Evolutionary conservation across 1,140 invertebrate species (phyloP).

Genomic region (Anthonomus grandis): DNA sequence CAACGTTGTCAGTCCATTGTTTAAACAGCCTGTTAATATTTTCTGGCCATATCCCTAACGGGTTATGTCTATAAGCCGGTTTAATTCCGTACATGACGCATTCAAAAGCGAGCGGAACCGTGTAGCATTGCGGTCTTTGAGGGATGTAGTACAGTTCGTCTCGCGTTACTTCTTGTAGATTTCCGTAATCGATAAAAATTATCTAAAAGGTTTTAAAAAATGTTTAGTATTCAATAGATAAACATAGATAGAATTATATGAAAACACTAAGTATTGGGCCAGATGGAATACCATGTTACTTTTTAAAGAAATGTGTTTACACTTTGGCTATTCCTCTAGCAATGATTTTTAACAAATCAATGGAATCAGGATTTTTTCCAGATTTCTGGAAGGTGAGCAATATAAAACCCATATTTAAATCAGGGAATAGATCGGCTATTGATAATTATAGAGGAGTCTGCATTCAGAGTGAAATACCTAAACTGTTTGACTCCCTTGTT

Average conservation of each 20-base stretch:
- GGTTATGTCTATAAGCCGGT: constrained; percentile 58
- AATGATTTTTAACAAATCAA: neutral
- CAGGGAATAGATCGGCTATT: too few relatives aligned
- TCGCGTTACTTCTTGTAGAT: constrained; percentile 48
- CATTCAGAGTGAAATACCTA: too few relatives aligned
- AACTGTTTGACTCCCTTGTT: too few relatives aligned
- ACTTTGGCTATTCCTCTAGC: neutral
- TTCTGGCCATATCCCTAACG: constrained; percentile 58
- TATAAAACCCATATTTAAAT: too few relatives aligned
- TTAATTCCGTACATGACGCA: constrained; percentile 66
- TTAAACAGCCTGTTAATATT: constrained; percentile 55
- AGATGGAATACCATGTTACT: too few relatives aligned
- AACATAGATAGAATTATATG: neutral
- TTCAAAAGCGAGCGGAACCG: constrained; percentile 63
- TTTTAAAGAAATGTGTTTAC: too few relatives aligned
- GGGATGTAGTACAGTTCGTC: constrained; percentile 45
- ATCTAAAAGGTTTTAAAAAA: constrained; percentile 50
- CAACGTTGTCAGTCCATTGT: constrained; percentile 38
- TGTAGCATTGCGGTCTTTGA: constrained; percentile 25
- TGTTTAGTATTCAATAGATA: neutral
- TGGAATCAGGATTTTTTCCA: too few relatives aligned
- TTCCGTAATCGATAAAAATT: constrained; percentile 80
- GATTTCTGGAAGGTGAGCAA: too few relatives aligned
- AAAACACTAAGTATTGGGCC: neutral
- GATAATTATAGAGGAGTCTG: too few relatives aligned